These are phyloP conservation scores for Microtus agrestis DNA, from an alignment of 2,797 vertebrate genomes.

Conservation along the genomic window DNA sequence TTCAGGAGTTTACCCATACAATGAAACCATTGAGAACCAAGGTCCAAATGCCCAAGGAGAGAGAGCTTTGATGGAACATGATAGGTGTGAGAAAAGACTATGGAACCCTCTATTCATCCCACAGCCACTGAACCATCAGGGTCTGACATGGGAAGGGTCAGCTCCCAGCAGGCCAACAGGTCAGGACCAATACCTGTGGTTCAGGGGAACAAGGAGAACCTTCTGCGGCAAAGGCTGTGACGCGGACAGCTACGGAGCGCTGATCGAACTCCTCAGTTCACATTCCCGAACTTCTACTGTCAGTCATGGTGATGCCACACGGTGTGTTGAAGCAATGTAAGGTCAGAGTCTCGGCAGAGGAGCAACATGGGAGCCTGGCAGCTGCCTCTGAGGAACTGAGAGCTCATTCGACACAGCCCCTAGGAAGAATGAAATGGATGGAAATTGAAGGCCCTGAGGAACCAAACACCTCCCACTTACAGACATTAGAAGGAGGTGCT, in stretches of 20 bases:
- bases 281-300: not conserved
- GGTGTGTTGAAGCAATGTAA: not conserved
- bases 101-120: constrained; percentile 69
- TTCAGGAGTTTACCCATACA: constrained; percentile 57
- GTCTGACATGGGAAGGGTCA: constrained; percentile 48
- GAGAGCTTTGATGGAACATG: constrained; percentile 66
- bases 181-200: constrained; percentile 50
- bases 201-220: constrained; percentile 16
- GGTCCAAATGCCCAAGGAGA: not conserved
- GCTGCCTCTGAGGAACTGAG: not conserved
- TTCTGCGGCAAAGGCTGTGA: not conserved
- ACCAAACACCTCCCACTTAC: not conserved
- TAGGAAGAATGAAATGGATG: not conserved
- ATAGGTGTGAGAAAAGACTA: constrained; percentile 78
- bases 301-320: accelerated
- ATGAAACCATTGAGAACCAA: constrained; percentile 70
- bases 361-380: not conserved
- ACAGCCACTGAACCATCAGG: constrained; percentile 10
- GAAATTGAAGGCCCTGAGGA: not conserved
- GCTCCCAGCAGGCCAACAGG: constrained; percentile 8
- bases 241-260: not conserved
- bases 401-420: not conserved
- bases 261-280: not conserved
- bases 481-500: not conserved
- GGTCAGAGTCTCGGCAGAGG: not conserved